Conservation (phyloP, 2,888 invertebrate genomes). For the Diadegma fenestrale region DNA sequence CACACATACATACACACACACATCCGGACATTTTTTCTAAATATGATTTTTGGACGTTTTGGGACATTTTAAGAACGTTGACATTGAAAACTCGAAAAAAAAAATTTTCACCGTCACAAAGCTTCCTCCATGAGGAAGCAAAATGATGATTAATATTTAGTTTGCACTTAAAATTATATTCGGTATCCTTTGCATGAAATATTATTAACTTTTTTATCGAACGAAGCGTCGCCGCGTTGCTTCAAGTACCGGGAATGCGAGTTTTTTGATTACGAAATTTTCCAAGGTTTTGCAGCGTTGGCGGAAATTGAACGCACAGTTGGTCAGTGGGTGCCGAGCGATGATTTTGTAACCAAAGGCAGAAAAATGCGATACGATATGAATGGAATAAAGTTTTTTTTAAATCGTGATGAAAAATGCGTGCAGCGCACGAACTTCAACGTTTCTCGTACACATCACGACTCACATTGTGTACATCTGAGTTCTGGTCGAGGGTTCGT, state of each 20-base stretch:
- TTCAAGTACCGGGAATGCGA: neutral
- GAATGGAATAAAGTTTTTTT: neutral
- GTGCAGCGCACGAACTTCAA: neutral
- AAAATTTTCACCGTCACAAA: no score
- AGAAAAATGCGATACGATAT: neutral
- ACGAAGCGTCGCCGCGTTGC: neutral
- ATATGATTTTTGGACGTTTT: no score
- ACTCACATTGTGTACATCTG: slow-evolving; percentile 38
- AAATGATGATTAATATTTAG: neutral
- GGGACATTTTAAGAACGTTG: no score
- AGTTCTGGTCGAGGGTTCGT: slow-evolving; percentile 34
- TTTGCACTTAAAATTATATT: neutral
- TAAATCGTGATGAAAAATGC: neutral
- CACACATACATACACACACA: no score
- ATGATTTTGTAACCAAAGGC: neutral
- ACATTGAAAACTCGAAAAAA: no score
- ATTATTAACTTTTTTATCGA: neutral
- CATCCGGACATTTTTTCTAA: no score
- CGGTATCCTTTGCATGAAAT: neutral
- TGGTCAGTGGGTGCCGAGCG: neutral
- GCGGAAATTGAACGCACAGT: neutral
- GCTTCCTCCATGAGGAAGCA: no score
- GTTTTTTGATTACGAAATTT: slow-evolving; percentile 3
- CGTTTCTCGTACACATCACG: slow-evolving; percentile 8
- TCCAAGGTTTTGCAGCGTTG: neutral